phyloP scores from a whole-genome alignment of 2,113 vertebrate genomes.

The Vanacampus margaritifer region DNA sequence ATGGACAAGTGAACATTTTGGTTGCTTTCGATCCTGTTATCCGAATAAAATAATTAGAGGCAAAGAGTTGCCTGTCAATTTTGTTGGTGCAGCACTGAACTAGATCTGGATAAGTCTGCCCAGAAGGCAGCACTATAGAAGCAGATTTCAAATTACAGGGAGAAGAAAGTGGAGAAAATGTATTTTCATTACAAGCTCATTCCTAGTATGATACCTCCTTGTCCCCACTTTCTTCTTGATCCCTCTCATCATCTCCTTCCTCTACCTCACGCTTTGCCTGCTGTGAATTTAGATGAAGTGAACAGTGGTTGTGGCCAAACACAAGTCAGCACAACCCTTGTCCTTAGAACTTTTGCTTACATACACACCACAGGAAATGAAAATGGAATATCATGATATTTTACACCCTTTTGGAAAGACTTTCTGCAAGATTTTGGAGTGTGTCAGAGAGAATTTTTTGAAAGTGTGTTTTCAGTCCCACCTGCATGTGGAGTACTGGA shows the following conservation, averaged over 20 bases:
- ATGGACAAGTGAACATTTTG: not conserved
- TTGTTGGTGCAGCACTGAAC: not conserved
- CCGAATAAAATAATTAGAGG: not conserved
- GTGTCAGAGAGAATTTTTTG: not conserved
- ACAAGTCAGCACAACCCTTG: slow-evolving; percentile 23
- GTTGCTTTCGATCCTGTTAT: not conserved
- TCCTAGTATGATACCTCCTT: slow-evolving; percentile 18
- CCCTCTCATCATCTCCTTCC: slow-evolving; percentile 19
- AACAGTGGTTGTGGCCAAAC: slow-evolving; percentile 28
- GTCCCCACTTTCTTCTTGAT: slow-evolving; percentile 32
- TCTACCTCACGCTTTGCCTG: slow-evolving; percentile 7
- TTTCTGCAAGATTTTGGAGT: not conserved
- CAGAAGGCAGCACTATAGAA: not conserved
- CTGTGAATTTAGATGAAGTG: slow-evolving; percentile 31
- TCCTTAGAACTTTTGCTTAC: slow-evolving; percentile 43
- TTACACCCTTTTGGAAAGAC: not conserved
- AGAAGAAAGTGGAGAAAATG: slow-evolving; percentile 5
- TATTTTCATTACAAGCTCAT: slow-evolving; percentile 15
- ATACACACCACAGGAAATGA: not conserved
- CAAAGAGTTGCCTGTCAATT: not conserved
- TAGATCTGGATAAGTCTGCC: not conserved
- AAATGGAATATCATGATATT: not conserved
- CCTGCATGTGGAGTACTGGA: no score
- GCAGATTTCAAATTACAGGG: not conserved
- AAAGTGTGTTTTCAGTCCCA: not conserved